phyloP scores from a whole-genome alignment of 1,140 invertebrate genomes.

The Zophobas atratus region DNA sequence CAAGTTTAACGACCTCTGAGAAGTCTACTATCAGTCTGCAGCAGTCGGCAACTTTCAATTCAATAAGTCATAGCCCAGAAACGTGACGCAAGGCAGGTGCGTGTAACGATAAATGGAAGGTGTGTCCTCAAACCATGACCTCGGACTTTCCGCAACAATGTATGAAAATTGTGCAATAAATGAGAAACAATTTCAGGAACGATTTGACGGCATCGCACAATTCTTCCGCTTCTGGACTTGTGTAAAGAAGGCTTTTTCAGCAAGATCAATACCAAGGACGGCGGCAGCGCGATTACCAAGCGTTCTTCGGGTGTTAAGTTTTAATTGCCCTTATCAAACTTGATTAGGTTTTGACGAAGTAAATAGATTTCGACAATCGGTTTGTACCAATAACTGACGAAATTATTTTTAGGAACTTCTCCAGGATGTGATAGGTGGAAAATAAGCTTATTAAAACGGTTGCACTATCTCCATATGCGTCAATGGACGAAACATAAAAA shows the following conservation, averaged over 20 bases:
- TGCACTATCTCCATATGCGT: conserved; percentile 4
- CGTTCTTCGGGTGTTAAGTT: conserved; percentile 16
- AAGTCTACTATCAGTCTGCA: conserved; percentile 24
- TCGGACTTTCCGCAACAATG: conserved; percentile 7
- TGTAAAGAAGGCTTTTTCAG: conserved; percentile 27
- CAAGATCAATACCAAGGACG: conserved; percentile 18
- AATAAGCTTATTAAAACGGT: neutral
- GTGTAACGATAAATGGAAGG: conserved; percentile 27
- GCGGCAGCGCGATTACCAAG: conserved; percentile 2
- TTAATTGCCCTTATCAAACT: conserved; percentile 14
- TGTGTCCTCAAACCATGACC: conserved; percentile 35
- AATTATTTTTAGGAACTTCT: too few relatives aligned
- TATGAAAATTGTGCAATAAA: conserved; percentile 6
- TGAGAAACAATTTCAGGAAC: conserved; percentile 2
- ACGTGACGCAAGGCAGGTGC: conserved; percentile 33
- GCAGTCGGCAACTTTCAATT: conserved; percentile 23
- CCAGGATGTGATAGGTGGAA: too few relatives aligned
- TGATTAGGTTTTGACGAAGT: neutral
- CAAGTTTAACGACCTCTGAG: conserved; percentile 17
- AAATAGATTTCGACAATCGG: too few relatives aligned
- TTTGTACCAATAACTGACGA: too few relatives aligned
- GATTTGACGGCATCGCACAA: neutral
- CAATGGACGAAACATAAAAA: conserved; percentile 12
- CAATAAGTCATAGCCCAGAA: conserved; percentile 27
- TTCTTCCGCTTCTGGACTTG: conserved; percentile 10